Percentiles rank a stretch among this genome's conserved stretches.
phyloP scores from a whole-genome alignment of 2,113 vertebrate genomes.

The Malurus elegans region DNA sequence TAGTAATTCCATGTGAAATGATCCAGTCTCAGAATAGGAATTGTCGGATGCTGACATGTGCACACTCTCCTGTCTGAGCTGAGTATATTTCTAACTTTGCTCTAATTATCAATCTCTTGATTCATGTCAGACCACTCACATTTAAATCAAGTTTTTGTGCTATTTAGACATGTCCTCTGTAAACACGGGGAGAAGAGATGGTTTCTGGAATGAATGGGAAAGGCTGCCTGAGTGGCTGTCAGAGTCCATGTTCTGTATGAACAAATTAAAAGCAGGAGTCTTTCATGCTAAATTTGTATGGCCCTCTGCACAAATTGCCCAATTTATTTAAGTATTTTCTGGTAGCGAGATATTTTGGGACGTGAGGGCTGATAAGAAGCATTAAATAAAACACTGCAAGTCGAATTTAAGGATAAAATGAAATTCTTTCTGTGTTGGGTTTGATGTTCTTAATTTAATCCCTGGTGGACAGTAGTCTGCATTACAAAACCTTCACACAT shows the following conservation, averaged over 20 bases:
- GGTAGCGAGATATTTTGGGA: background rate
- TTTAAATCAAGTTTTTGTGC: slow-evolving; percentile 51
- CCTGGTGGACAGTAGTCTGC: slow-evolving; percentile 55
- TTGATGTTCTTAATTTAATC: slow-evolving; percentile 68
- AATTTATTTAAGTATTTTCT: slow-evolving; percentile 47
- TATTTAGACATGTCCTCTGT: slow-evolving; percentile 39
- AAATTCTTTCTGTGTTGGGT: slow-evolving; percentile 28
- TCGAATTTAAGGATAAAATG: slow-evolving; percentile 26
- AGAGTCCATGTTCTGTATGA: background rate
- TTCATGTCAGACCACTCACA: slow-evolving; percentile 30
- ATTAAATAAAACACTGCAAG: slow-evolving; percentile 26
- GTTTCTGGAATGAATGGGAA: background rate
- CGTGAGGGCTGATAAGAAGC: background rate
- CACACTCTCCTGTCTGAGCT: background rate
- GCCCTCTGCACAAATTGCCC: slow-evolving; percentile 24
- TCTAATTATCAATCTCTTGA: slow-evolving; percentile 49
- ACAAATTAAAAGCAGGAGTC: slow-evolving; percentile 44
- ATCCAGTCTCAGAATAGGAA: background rate
- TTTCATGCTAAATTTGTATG: slow-evolving; percentile 57
- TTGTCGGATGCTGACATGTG: background rate
- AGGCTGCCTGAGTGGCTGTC: background rate
- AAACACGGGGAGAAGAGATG: slow-evolving; percentile 1
- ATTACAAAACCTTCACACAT: slow-evolving; percentile 66
- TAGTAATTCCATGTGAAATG: slow-evolving; percentile 11
- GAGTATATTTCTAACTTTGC: slow-evolving; percentile 14